Base-by-base conservation (phyloP, 2,797 vertebrate genomes). In the Darevskia nairensis region DNA sequence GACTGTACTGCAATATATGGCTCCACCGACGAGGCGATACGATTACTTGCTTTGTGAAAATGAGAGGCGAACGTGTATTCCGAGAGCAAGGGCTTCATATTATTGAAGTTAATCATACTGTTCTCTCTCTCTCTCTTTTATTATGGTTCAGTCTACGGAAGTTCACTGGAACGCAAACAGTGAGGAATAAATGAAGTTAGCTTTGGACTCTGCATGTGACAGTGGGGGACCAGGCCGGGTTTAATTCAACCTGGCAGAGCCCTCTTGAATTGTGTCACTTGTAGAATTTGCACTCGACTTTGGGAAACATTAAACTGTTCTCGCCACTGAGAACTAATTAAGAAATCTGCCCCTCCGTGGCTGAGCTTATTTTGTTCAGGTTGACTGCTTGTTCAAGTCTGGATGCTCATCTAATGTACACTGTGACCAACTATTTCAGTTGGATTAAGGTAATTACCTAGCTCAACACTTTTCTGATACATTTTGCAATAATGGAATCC, bases 241-340 rank as follows among this genome's bases (percentile, higher is more conserved):
- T 90, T 82, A 75, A 44, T 1, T 91, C 93, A 69, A 90, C 94
- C 94, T 92, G 91, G 89, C 25, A 2, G 90, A 90, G 81, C 44
- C 93, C 90, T 89, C 92, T 85, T 92, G 89, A 82, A 93, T 85
- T 2, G 87, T 94, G 94, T 89, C 94, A 96, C 96, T 95, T 95
- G 92, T 94, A 81, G 95, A 86, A 91, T 94, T 92, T 89, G 89
- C 94, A 92, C 94, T 94, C 95, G 96, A 96, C 96, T 97, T 95
- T 86, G 92, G 94, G 92, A 94, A 96, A 94, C 93, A 95, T 95
- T 94, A 95, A 95, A 93, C 68, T 85, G 94, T 94, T 95, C 94
- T 90, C 88, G 92, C 89, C 93, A 78, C 96, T 10, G 75, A 95
- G 96, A 97, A 74, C 96, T 97, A 97, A 97, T 97, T 97, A 97